A percentile compares a stretch with the other conserved stretches of the same genome.
These are phyloP conservation scores for Tipula unca DNA, from an alignment of 2,888 invertebrate genomes.

Conservation along the genomic window DNA sequence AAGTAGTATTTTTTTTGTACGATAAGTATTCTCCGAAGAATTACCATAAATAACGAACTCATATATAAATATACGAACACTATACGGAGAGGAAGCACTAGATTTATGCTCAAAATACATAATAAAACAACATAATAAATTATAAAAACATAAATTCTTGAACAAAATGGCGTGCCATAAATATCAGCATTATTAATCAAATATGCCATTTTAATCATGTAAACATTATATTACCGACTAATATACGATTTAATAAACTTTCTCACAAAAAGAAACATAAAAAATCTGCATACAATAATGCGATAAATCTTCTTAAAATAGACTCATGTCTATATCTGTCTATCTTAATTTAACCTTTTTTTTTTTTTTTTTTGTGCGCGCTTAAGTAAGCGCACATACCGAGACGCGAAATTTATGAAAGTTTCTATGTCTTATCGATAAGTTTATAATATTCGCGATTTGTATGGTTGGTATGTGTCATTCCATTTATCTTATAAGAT, in stretches of 20 bases:
- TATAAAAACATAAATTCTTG: neutral
- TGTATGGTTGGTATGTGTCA: neutral
- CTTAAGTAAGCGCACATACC: neutral
- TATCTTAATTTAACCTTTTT: neutral
- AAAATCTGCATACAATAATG: neutral
- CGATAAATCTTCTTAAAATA: neutral
- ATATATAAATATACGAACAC: neutral
- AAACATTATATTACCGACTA: neutral
- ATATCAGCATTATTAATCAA: neutral
- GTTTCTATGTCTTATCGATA: neutral
- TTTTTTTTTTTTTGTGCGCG: neutral
- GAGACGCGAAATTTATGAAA: neutral
- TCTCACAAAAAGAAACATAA: neutral
- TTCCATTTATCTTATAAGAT: neutral
- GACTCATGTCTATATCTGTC: neutral
- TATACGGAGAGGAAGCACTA: too few relatives aligned
- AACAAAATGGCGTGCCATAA: neutral
- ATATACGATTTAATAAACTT: slow-evolving; percentile 1
- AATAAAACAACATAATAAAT: neutral
- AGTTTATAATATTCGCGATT: neutral
- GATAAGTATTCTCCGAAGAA: neutral
- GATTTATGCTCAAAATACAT: too few relatives aligned
- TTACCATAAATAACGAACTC: neutral
- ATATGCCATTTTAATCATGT: neutral
- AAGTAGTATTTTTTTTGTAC: neutral